These are phyloP conservation scores for Enteromius radiatus DNA, from an alignment of 2,797 vertebrate species.

Conservation along the genomic window DNA sequence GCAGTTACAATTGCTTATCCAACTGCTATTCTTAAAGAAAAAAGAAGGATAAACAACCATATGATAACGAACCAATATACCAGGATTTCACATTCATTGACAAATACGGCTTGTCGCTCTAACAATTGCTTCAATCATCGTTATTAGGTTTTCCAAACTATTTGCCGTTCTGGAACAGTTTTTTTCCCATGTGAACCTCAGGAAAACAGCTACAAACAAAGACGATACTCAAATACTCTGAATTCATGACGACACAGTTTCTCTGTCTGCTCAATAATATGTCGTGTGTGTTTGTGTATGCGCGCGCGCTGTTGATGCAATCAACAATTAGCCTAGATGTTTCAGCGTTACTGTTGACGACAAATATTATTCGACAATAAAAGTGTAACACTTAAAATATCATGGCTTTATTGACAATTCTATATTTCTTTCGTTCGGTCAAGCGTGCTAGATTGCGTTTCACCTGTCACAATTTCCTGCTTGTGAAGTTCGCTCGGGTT, in stretches of 20 bases:
- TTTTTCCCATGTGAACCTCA: background rate
- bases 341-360: background rate
- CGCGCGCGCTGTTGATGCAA: too few species aligned
- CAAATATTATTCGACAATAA: background rate
- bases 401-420: background rate
- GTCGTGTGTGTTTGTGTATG: background rate
- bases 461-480: background rate
- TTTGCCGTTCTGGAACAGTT: too few species aligned
- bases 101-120: background rate
- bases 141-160: background rate
- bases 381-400: background rate
- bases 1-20: background rate
- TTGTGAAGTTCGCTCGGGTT: slow-evolving; percentile 29
- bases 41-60: background rate
- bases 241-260: background rate
- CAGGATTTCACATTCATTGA: background rate
- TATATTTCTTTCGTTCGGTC: background rate
- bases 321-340: background rate
- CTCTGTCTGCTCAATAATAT: background rate
- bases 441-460: background rate
- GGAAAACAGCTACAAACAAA: background rate
- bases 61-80: background rate
- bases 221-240: background rate
- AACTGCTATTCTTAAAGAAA: background rate
- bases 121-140: background rate